A percentile compares a stretch with the other conserved stretches of the same genome.
These are phyloP conservation scores for Schizothorax lantsangensis DNA, from an alignment of 2,797 vertebrate genomes.

Conservation along the genomic window DNA sequence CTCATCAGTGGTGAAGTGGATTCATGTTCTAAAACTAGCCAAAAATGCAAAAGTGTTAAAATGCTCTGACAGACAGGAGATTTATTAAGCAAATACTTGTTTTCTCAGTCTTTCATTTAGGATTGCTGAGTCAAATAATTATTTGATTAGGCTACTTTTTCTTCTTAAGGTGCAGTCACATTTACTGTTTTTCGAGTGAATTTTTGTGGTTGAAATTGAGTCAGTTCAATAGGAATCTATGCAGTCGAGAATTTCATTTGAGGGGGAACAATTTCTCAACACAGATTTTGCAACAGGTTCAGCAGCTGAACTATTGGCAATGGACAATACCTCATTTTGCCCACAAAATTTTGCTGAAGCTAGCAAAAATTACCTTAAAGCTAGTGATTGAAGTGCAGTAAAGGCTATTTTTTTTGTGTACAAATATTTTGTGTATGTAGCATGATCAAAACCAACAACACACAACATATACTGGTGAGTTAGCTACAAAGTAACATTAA, in stretches of 20 bases:
- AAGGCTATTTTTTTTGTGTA: conserved; percentile 68
- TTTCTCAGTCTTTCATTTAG: background rate
- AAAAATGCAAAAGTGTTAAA: background rate
- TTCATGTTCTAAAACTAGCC: conserved; percentile 21
- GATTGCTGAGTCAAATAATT: conserved; percentile 24
- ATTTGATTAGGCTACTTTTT: conserved; percentile 2
- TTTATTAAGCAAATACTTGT: conserved; percentile 11
- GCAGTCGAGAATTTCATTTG: background rate
- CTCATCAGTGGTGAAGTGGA: conserved; percentile 33
- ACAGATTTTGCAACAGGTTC: background rate
- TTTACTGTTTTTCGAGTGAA: background rate
- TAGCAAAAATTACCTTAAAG: background rate
- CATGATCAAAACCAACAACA: conserved; percentile 53
- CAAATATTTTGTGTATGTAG: conserved; percentile 71
- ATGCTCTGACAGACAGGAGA: conserved; percentile 3
- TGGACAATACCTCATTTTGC: background rate
- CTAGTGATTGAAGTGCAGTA: conserved; percentile 73
- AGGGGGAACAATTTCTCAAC: background rate
- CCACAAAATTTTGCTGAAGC: background rate
- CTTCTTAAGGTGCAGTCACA: background rate
- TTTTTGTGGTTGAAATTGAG: background rate
- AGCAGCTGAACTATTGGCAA: background rate
- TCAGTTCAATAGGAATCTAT: background rate
- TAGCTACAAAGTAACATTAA: conserved; percentile 25
- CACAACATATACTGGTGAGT: conserved; percentile 13